Evolutionary conservation across 2,797 vertebrate genomes (phyloP), one percentile per base, ranked within the genome.

Genomic region (Phoxinus dragarum): DNA sequence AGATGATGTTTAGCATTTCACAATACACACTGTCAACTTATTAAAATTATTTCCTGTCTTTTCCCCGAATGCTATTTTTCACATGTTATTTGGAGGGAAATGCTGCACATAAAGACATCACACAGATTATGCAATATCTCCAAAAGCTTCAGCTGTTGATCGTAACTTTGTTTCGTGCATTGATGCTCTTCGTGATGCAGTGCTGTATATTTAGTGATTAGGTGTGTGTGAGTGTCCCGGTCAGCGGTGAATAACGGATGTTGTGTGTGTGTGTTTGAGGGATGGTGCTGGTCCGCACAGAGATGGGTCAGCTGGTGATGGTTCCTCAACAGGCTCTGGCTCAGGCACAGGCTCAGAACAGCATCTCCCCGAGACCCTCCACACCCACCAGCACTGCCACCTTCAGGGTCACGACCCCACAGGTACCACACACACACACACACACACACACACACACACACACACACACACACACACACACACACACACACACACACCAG

Each of bases 251-350:
- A 10, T 59, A 31, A 56, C 49, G 23, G 9, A 0, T 81, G 5
- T 27, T 54, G 81, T 81, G 64, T 54, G 81, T 81, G 64, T 86
- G 74, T 90, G 80, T 88, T 86, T 71, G 83, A 97, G 96, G 96
- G 61, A 97, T 97, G 96, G 95, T 97, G 52, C 89, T 97, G 92
- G 96, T 97, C 67, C 95, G 96, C 34, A 97, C 96, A 0, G 97
- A 97, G 76, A 86, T 96, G 31, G 97, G 96, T 1, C 96, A 97
- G 90, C 93, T 97, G 23, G 96, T 97, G 36, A 96, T 97, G 97
- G 96, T 97, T 90, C 96, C 96, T 59, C 97, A 97, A 93, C 96
- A 97, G 91, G 96, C 96, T 17, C 91, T 97, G 84, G 96, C 96
- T 0, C 95, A 96, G 81, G 96, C 92, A 6, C 95, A 96, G 64